Conservation (phyloP, 2,113 vertebrate genomes). For the Pseudois nayaur region DNA sequence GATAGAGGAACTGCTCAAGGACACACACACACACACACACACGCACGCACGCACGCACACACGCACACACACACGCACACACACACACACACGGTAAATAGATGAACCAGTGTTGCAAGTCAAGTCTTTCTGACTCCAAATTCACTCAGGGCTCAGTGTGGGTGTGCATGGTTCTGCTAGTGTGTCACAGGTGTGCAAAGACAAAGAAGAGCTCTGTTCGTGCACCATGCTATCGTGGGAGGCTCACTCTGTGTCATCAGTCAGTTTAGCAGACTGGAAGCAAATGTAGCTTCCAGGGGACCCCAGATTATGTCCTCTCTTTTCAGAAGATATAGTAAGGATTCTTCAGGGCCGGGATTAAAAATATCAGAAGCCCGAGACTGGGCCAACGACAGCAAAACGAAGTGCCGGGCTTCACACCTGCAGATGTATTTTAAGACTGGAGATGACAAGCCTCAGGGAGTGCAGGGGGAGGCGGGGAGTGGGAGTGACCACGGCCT, state of each 20-base stretch:
- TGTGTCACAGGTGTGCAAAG: fast-evolving
- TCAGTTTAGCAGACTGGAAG: not conserved
- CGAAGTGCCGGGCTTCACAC: not conserved
- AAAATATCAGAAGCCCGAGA: not conserved
- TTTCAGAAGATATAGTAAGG: not conserved
- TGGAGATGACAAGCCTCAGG: not conserved
- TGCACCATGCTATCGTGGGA: fast-evolving
- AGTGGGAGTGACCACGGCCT: fast-evolving
- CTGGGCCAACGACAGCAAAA: not conserved
- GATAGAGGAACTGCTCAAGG: not conserved
- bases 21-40: too few relatives aligned
- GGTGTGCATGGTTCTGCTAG: not conserved
- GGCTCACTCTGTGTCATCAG: not conserved
- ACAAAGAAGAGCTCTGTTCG: not conserved
- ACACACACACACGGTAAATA: not conserved
- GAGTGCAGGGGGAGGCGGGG: fast-evolving
- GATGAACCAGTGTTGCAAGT: not conserved
- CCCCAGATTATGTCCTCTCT: not conserved
- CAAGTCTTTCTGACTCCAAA: not conserved
- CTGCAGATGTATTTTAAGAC: not conserved
- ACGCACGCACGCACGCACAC: too few relatives aligned
- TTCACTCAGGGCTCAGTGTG: not conserved
- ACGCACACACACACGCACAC: too few relatives aligned
- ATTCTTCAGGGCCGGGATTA: not conserved
- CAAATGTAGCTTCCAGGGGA: not conserved